These are phyloP conservation scores for Drosophila flavopinicola DNA, from an alignment of 2,888 invertebrate genomes.

Conservation along the genomic window DNA sequence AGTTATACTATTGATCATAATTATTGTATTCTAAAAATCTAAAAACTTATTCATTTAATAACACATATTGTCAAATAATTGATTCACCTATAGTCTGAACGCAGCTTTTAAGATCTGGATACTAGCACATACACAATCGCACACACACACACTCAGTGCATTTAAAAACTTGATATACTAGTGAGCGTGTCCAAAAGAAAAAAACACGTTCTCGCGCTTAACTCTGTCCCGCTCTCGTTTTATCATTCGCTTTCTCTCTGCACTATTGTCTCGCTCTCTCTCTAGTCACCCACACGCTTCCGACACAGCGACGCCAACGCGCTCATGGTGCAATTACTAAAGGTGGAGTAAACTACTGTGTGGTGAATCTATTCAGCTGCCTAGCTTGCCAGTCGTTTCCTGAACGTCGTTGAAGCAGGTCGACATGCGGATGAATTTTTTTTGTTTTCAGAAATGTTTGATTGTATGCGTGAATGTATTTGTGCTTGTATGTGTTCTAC, in stretches of 20 bases:
- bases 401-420: no score
- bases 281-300: constrained; percentile 21
- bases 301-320: constrained; percentile 43
- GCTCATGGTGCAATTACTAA: no score
- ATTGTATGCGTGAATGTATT: no score
- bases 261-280: background rate
- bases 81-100: constrained; percentile 31
- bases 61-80: background rate
- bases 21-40: background rate
- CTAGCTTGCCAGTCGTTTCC: no score
- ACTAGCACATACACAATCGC: constrained; percentile 14
- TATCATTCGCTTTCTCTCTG: background rate
- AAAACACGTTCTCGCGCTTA: constrained; percentile 40
- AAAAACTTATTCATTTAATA: background rate
- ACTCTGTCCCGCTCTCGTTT: background rate
- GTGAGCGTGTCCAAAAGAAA: constrained; percentile 51
- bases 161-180: constrained; percentile 69
- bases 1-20: no score
- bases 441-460: no score
- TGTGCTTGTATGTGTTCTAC: no score
- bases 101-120: constrained; percentile 60
- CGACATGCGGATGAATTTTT: no score
- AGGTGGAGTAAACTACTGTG: no score
- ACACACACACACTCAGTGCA: constrained; percentile 31
- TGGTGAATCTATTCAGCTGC: no score